These are phyloP conservation scores for Lytechinus pictus DNA, from an alignment of 35 echinoderm and acorn worm species.

Conservation along the genomic window DNA sequence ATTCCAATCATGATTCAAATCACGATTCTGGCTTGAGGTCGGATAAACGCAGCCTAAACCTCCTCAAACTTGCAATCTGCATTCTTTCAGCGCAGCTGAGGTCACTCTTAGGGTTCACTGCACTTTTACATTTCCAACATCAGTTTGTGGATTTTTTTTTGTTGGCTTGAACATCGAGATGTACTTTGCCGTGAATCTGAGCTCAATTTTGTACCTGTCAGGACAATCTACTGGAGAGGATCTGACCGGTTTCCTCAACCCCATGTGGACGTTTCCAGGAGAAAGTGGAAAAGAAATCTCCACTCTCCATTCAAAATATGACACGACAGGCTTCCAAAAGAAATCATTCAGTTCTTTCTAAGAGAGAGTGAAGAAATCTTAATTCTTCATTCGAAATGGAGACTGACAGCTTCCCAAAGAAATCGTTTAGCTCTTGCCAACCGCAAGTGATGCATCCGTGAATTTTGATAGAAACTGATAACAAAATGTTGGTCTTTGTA, in stretches of 20 bases:
- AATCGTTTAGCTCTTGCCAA: not conserved
- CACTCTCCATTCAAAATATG: too few species aligned
- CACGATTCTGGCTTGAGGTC: too few species aligned
- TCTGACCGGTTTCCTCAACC: not conserved
- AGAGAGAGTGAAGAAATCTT: not conserved
- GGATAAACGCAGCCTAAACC: too few species aligned
- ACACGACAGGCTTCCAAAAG: too few species aligned
- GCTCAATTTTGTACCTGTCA: not conserved
- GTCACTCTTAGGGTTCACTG: not conserved
- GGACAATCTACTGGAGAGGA: not conserved
- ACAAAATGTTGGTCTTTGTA: not conserved
- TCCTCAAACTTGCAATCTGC: not conserved
- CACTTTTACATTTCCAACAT: not conserved
- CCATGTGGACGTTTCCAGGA: not conserved
- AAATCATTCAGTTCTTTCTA: not conserved
- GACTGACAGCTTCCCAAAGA: not conserved
- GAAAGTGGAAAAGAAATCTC: too few species aligned
- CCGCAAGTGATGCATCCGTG: not conserved
- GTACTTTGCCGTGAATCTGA: not conserved
- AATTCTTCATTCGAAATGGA: not conserved
- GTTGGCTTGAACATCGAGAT: not conserved
- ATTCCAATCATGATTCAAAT: too few species aligned
- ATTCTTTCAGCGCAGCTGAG: not conserved
- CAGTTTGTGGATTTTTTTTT: not conserved
- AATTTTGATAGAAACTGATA: not conserved